Evolutionary conservation across 2,797 vertebrate genomes (phyloP).

Genomic region (Orientallactaga sibirica): DNA sequence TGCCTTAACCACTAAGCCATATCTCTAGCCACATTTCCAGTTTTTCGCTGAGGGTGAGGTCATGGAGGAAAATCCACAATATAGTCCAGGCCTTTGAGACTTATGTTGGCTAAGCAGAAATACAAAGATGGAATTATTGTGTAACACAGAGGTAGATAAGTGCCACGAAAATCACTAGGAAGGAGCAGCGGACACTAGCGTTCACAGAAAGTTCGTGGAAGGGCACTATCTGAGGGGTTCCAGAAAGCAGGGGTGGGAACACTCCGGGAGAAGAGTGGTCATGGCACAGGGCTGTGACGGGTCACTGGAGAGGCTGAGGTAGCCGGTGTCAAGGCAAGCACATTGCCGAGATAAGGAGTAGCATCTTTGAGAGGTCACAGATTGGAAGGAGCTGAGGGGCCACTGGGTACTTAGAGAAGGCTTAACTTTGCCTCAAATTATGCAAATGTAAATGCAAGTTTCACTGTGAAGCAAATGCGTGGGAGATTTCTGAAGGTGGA

Average conservation of each 20-base stretch:
- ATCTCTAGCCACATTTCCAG: neutral
- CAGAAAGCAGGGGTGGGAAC: neutral
- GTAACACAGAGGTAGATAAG: neutral
- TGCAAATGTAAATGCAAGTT: neutral
- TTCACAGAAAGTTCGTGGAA: neutral
- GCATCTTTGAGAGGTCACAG: neutral
- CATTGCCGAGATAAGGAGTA: neutral
- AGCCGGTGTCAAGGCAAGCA: neutral
- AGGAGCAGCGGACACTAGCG: neutral
- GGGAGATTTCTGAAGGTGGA: neutral
- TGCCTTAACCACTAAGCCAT: too few species aligned
- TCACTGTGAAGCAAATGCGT: neutral
- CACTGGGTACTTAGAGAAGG: neutral
- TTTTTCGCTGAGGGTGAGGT: neutral
- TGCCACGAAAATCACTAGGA: neutral
- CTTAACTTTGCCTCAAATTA: too few species aligned
- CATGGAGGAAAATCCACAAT: neutral
- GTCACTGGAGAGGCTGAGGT: neutral
- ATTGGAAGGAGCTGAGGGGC: neutral
- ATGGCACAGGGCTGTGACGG: neutral
- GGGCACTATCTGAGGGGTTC: neutral
- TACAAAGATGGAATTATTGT: neutral
- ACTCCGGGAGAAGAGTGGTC: neutral
- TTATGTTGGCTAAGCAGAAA: neutral
- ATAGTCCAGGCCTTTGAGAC: neutral